phyloP scores from a whole-genome alignment of 2,888 invertebrate species.

The Acleris laterana region DNA sequence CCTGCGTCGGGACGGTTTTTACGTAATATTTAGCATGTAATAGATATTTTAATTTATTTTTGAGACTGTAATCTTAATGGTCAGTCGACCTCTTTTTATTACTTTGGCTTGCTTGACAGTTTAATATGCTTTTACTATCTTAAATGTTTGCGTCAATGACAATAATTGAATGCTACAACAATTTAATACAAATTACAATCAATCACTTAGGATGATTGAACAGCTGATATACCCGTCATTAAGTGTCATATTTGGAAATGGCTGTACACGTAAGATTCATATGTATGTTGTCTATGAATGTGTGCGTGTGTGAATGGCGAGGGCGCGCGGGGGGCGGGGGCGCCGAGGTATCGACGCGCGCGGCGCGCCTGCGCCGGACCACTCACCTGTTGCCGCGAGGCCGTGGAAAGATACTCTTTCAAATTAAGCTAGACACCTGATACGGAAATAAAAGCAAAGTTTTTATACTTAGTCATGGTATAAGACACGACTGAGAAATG shows the following conservation, averaged over 20 bases:
- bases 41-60: neutral
- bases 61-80: neutral
- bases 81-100: neutral
- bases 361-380: conserved; percentile 75
- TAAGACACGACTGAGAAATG: conserved; percentile 11
- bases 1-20: neutral
- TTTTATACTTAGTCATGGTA: conserved; percentile 44
- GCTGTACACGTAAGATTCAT: conserved; percentile 43
- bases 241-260: conserved; percentile 34
- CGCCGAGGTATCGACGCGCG: conserved; percentile 72
- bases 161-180: neutral
- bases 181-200: neutral
- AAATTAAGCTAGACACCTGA: conserved; percentile 80
- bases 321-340: conserved; percentile 53
- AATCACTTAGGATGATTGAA: neutral
- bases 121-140: neutral
- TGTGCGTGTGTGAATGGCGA: conserved; percentile 77
- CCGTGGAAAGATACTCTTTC: conserved; percentile 81
- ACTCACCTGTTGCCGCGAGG: conserved; percentile 81
- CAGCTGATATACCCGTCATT: conserved; percentile 37
- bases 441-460: conserved; percentile 74
- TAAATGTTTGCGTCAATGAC: neutral
- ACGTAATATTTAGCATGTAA: conserved; percentile 4
- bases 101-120: neutral
- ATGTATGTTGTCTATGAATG: conserved; percentile 47